A percentile compares a stretch with the other conserved stretches of the same genome.
phyloP scores from a whole-genome alignment of 1,140 invertebrate genomes.

The Leptopilina boulardi region DNA sequence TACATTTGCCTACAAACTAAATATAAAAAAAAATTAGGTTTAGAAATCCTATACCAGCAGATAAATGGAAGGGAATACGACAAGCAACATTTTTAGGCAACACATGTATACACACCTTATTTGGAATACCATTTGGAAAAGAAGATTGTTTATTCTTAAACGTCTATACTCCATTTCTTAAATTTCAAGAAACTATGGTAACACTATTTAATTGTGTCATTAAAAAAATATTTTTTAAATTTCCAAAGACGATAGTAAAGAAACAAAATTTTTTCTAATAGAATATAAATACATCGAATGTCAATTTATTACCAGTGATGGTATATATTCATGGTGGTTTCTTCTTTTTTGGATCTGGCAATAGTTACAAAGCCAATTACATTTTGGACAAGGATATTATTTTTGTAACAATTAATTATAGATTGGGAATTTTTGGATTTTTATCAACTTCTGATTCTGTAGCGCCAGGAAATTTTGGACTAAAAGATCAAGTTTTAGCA shows the following conservation, averaged over 20 bases:
- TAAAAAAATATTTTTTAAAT: neutral
- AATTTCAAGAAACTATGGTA: neutral
- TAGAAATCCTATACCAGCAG: neutral
- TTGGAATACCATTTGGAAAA: neutral
- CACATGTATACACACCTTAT: neutral
- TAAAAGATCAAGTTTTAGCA: slow-evolving; percentile 73
- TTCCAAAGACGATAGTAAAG: no score
- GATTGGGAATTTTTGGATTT: slow-evolving; percentile 72
- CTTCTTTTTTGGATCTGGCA: slow-evolving; percentile 56
- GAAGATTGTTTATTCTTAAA: slow-evolving; percentile 32
- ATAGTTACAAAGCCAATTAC: slow-evolving; percentile 61
- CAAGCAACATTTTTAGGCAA: neutral
- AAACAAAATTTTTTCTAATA: neutral
- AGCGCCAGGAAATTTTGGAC: slow-evolving; percentile 73
- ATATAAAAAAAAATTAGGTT: neutral
- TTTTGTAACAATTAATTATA: slow-evolving; percentile 73
- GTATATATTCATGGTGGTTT: slow-evolving; percentile 75
- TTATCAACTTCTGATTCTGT: slow-evolving; percentile 66
- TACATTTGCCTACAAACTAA: no score
- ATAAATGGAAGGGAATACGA: neutral
- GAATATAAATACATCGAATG: neutral
- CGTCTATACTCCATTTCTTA: neutral
- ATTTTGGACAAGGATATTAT: slow-evolving; percentile 72
- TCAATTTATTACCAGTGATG: slow-evolving; percentile 17
- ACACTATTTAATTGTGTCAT: no score